Percentiles rank a stretch among this genome's conserved stretches.
These are phyloP conservation scores for Microcaecilia unicolor DNA, from an alignment of 2,797 vertebrate genomes.

Conservation along the genomic window DNA sequence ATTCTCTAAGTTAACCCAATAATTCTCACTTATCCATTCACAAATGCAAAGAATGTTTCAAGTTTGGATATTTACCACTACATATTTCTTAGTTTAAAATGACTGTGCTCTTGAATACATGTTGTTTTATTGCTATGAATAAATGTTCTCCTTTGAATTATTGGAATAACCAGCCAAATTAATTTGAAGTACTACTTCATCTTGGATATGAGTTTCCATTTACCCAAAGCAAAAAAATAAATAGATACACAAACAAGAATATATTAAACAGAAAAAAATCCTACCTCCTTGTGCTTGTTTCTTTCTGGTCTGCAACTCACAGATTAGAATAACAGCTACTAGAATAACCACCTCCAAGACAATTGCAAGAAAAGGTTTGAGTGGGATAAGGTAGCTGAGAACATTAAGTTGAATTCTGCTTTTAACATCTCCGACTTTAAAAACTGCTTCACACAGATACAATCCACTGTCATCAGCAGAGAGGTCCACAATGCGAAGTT, in stretches of 20 bases:
- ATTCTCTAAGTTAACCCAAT: too few species aligned
- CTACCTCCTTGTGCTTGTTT: slow-evolving; percentile 26
- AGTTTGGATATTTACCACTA: too few species aligned
- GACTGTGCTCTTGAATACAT: too few species aligned
- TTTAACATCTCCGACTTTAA: slow-evolving; percentile 38
- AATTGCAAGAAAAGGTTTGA: slow-evolving; percentile 76
- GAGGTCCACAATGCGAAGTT: slow-evolving; percentile 56
- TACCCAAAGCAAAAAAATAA: neutral
- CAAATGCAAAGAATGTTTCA: too few species aligned
- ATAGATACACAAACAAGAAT: too few species aligned
- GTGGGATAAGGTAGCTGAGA: slow-evolving; percentile 62
- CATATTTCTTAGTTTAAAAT: too few species aligned
- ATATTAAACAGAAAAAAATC: neutral
- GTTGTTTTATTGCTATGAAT: too few species aligned
- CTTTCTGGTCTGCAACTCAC: slow-evolving; percentile 52
- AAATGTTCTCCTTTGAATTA: too few species aligned
- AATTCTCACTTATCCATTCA: too few species aligned
- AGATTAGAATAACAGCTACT: slow-evolving; percentile 64
- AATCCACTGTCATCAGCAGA: slow-evolving; percentile 46
- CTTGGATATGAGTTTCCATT: neutral
- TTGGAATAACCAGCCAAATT: too few species aligned
- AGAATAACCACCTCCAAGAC: slow-evolving; percentile 64
- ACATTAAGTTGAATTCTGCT: slow-evolving; percentile 51
- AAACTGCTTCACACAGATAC: slow-evolving; percentile 67
- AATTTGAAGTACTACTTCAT: too few species aligned